Conservation (phyloP, 2,888 invertebrate species). For the Dexiosoma caninum region DNA sequence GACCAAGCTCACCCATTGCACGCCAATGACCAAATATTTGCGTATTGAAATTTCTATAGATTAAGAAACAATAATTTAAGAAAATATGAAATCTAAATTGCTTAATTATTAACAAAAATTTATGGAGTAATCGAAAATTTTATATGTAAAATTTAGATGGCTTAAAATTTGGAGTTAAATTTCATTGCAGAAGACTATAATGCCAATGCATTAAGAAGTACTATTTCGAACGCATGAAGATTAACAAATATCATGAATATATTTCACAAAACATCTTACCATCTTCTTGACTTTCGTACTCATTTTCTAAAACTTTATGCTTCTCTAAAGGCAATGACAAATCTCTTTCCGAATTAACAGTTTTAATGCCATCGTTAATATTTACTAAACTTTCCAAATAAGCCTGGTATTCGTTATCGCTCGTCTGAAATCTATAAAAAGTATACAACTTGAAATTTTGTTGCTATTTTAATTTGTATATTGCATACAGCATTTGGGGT, state of each 20-base stretch:
- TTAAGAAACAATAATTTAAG: not conserved
- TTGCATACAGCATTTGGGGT: slow-evolving; percentile 60
- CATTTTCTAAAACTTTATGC: slow-evolving; percentile 72
- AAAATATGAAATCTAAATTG: too few relatives aligned
- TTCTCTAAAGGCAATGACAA: slow-evolving; percentile 75
- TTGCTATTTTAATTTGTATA: not conserved
- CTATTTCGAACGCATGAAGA: too few relatives aligned
- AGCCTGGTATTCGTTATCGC: slow-evolving; percentile 68
- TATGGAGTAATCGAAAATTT: too few relatives aligned
- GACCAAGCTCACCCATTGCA: slow-evolving; percentile 89
- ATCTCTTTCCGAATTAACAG: slow-evolving; percentile 74
- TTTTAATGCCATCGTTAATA: slow-evolving; percentile 69
- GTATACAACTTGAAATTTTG: not conserved
- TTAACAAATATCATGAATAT: too few relatives aligned
- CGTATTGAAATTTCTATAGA: slow-evolving; percentile 80
- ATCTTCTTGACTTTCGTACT: slow-evolving; percentile 76
- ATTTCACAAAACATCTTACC: too few relatives aligned
- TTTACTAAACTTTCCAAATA: slow-evolving; percentile 70
- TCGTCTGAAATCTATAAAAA: slow-evolving; percentile 65
- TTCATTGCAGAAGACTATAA: too few relatives aligned
- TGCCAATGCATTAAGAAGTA: too few relatives aligned
- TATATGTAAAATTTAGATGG: too few relatives aligned
- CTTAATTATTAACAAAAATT: too few relatives aligned
- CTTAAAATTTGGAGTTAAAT: too few relatives aligned
- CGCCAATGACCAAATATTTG: slow-evolving; percentile 87